A percentile compares a stretch with the other conserved stretches of the same genome.
Conservation (phyloP, 2,113 vertebrate species). For the Gila orcuttii region DNA sequence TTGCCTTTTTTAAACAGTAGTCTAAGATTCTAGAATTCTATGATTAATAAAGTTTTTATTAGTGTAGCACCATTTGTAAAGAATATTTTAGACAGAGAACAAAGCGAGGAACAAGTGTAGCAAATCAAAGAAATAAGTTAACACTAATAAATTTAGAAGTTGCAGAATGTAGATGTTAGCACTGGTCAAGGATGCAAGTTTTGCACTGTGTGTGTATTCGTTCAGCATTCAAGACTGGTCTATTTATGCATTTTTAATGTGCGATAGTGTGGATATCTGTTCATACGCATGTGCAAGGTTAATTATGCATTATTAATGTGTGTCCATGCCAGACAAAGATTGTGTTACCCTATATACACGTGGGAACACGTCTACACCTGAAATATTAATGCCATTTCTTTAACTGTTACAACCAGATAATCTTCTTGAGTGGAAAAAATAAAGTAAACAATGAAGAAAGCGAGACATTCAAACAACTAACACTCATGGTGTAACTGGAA, state of each 20-base stretch:
- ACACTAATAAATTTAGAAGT: background rate
- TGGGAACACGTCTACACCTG: slow-evolving; percentile 30
- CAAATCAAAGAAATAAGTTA: background rate
- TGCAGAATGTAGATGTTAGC: background rate
- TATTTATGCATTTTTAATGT: slow-evolving; percentile 21
- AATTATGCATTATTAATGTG: slow-evolving; percentile 55
- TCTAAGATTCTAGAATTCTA: background rate
- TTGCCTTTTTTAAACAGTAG: background rate
- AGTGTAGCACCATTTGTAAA: background rate
- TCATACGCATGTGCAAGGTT: slow-evolving; percentile 11
- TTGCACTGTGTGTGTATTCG: background rate
- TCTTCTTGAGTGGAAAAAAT: slow-evolving; percentile 5
- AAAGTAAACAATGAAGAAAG: background rate
- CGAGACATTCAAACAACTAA: background rate
- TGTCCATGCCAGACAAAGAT: slow-evolving; percentile 43
- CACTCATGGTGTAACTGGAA: background rate
- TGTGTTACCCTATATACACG: slow-evolving; percentile 47
- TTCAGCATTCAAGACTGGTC: background rate
- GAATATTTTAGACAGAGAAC: background rate
- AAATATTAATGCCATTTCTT: slow-evolving; percentile 34
- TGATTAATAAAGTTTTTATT: background rate
- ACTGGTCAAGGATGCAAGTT: background rate
- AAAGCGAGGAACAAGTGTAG: background rate
- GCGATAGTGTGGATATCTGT: background rate
- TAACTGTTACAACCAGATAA: slow-evolving; percentile 8